A percentile compares a stretch with the other conserved stretches of the same genome.
Conservation (phyloP, 2,797 vertebrate species). For the Halcyon smyrnensis region DNA sequence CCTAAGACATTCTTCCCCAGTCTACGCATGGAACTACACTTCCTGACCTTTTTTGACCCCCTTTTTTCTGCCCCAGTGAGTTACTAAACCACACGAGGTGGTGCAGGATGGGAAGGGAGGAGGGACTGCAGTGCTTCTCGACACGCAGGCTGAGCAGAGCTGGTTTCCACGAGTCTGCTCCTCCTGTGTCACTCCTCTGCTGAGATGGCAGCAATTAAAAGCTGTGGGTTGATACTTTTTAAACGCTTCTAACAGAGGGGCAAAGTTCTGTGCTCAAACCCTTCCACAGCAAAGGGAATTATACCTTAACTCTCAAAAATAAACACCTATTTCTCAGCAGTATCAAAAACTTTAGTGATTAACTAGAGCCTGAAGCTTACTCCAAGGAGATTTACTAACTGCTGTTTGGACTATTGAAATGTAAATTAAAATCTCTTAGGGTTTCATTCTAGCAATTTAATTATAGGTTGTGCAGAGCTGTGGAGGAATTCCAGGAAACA, state of each 20-base stretch:
- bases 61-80: neutral
- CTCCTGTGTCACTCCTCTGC: neutral
- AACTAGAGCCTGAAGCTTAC: neutral
- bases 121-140: too few relatives aligned
- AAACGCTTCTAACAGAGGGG: neutral
- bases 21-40: neutral
- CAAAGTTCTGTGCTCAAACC: neutral
- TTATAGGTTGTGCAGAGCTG: neutral
- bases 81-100: neutral
- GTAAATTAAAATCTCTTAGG: constrained; percentile 43
- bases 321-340: neutral
- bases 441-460: constrained; percentile 7
- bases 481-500: constrained; percentile 28
- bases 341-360: neutral
- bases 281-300: neutral
- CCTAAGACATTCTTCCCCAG: neutral
- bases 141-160: neutral
- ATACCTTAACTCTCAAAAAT: neutral
- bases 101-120: neutral
- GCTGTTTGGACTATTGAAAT: constrained; percentile 13
- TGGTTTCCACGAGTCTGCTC: neutral
- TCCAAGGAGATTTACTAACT: constrained; percentile 4
- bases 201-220: neutral
- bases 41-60: neutral
- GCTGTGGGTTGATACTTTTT: neutral